Base-by-base conservation (phyloP, 2,888 invertebrate species). In the Pachymerium ferrugineum region DNA sequence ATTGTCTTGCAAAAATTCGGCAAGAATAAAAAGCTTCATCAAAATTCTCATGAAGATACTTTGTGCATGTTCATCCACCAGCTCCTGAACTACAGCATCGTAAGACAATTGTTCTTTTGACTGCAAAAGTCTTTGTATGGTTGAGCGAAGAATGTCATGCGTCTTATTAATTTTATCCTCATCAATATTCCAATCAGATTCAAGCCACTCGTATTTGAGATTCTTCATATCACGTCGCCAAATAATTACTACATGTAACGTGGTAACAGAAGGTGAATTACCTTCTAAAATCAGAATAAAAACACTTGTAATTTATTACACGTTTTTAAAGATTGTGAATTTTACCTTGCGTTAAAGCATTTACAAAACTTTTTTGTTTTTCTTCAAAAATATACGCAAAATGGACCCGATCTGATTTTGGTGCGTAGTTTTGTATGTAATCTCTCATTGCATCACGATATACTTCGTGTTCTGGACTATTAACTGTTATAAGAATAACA, bases 161-260 rank as follows among this genome's bases (percentile, higher is more conserved):
- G 78, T 78, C n/a, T 74, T 73, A 73, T 80, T 80, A 19, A 78
- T 74, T 28, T 73, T 72, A 22, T 74, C 73, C 19, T 30, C 73
- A 22, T 74, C 74, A 35, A 80, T 78, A 71, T 81, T 80, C 84
- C 85, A 85, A 42, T 89, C 89, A 73, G 87, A 87, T 77, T 89
- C 87, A 73, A 94, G 83, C 94, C 96, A 97, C 82, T 95, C 94
- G 82, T 94, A 97, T 79, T 93, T 93, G 12, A 97, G 85, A 78
- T 90, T 90, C n/a, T 89, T 88, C 10, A 89, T 87, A 80, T 95
- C 94, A 47, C 91, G 87, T 0, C 96, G 87, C 95, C 96, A 97
- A 76, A 96, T 88, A 68, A 96, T 89, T 1, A 94, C 94, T 75
- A 96, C 71, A 5, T 71, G 71, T 12, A 71, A 29, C n/a, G 42